Percentiles rank a stretch among this genome's conserved stretches.
phyloP scores from a whole-genome alignment of 2,888 invertebrate genomes.

The Raillietiella orientalis region DNA sequence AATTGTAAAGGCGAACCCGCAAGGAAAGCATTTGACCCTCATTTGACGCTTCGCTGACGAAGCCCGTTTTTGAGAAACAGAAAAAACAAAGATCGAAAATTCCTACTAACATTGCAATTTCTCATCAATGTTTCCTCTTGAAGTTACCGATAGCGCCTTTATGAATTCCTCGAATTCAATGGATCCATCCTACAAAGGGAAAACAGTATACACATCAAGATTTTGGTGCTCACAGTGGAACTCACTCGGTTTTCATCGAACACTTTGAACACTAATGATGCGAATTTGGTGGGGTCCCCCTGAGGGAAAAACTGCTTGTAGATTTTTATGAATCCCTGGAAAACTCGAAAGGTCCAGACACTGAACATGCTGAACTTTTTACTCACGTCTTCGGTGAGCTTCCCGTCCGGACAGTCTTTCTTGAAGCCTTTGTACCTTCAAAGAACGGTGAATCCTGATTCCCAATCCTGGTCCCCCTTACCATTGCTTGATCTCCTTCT shows the following conservation, averaged over 20 bases:
- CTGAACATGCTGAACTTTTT: conserved; percentile 1
- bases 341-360: conserved; percentile 8
- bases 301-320: conserved; percentile 99
- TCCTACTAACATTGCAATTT: conserved; percentile 75
- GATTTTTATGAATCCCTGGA: conserved; percentile 90
- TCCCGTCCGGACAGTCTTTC: conserved; percentile 81
- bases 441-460: conserved; percentile 10
- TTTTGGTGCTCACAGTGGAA: conserved; percentile 9
- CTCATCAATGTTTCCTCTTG: conserved; percentile 88
- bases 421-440: conserved; percentile 84
- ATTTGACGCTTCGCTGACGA: no score
- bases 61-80: neutral
- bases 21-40: no score
- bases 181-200: conserved; percentile 50
- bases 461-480: conserved; percentile 6
- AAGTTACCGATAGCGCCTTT: conserved; percentile 87
- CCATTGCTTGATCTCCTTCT: conserved; percentile 16
- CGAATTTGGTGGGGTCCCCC: conserved; percentile 96
- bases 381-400: conserved; percentile 68
- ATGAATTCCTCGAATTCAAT: conserved; percentile 99
- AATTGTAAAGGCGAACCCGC: no score
- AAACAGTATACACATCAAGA: neutral
- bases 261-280: conserved; percentile 85
- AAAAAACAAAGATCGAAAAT: neutral
- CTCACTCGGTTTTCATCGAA: conserved; percentile 96